A percentile compares a stretch with the other conserved stretches of the same genome.
These are phyloP conservation scores for Hipparchia semele DNA, from an alignment of 2,888 invertebrate species.

Conservation along the genomic window DNA sequence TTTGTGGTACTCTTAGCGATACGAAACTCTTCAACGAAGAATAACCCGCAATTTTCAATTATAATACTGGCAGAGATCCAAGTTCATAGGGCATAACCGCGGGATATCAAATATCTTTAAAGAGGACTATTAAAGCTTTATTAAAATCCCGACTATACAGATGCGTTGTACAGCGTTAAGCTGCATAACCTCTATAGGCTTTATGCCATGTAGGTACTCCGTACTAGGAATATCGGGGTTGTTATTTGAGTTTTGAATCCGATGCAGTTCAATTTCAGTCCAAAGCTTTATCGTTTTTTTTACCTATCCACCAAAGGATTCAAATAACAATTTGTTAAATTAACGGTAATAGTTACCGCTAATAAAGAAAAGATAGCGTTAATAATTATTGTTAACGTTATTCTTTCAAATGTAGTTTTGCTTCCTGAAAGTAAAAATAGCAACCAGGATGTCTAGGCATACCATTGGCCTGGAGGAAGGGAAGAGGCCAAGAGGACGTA, in stretches of 20 bases:
- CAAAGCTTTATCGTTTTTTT: background rate
- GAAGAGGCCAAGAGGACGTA: too few relatives aligned
- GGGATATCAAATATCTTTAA: conserved; percentile 9
- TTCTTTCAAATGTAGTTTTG: too few relatives aligned
- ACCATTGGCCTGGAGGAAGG: too few relatives aligned
- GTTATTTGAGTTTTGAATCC: background rate
- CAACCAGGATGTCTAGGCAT: too few relatives aligned
- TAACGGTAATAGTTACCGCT: too few relatives aligned
- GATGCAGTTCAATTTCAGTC: background rate
- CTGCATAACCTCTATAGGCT: background rate
- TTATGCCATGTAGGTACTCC: background rate
- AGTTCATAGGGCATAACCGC: conserved; percentile 14
- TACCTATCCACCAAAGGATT: background rate
- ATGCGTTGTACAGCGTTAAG: background rate
- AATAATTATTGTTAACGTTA: too few relatives aligned
- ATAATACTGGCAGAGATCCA: conserved; percentile 12
- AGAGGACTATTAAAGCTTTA: conserved; percentile 1
- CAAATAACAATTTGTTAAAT: too few relatives aligned
- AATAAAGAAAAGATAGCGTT: too few relatives aligned
- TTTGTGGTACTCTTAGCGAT: background rate
- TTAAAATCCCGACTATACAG: conserved; percentile 8
- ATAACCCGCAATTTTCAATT: conserved; percentile 10
- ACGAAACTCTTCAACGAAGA: background rate
- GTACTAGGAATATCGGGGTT: background rate
- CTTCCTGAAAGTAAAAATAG: too few relatives aligned